Conservation (phyloP, 2,113 vertebrate genomes). For the Myrmophylax atrothorax region DNA sequence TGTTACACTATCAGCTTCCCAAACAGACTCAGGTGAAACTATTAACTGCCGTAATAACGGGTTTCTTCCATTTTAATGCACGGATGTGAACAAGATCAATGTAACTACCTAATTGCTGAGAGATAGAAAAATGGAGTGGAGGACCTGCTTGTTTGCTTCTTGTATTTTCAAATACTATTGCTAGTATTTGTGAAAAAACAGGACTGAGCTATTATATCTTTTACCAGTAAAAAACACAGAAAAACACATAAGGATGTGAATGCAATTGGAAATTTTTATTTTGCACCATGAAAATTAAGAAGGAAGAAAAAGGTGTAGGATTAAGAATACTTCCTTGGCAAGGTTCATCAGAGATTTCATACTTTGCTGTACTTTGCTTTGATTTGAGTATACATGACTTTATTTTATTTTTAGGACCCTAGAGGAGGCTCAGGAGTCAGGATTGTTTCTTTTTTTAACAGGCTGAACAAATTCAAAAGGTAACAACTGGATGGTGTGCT, state of each 20-base stretch:
- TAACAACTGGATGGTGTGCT: neutral
- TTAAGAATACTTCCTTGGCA: neutral
- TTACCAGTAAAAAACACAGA: neutral
- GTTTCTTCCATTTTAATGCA: neutral
- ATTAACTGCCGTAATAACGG: neutral
- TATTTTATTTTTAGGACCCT: conserved; percentile 21
- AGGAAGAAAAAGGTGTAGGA: fast-evolving
- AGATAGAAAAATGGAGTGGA: neutral
- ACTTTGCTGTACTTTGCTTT: neutral
- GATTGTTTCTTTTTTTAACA: neutral
- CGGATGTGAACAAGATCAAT: neutral
- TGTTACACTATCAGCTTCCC: neutral
- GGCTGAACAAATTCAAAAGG: neutral
- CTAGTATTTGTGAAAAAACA: neutral
- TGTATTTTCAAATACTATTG: neutral
- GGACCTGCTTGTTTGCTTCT: neutral
- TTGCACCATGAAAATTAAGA: neutral
- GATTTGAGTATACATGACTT: neutral
- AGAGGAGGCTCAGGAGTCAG: conserved; percentile 52
- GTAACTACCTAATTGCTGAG: neutral
- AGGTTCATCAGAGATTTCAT: neutral
- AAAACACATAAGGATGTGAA: neutral
- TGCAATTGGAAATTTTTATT: neutral
- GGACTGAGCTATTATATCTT: neutral
- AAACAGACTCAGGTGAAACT: neutral